A percentile compares a stretch with the other conserved stretches of the same genome.
Evolutionary conservation across 2,113 vertebrate genomes (phyloP).

Genomic region (Petroica traversi): DNA sequence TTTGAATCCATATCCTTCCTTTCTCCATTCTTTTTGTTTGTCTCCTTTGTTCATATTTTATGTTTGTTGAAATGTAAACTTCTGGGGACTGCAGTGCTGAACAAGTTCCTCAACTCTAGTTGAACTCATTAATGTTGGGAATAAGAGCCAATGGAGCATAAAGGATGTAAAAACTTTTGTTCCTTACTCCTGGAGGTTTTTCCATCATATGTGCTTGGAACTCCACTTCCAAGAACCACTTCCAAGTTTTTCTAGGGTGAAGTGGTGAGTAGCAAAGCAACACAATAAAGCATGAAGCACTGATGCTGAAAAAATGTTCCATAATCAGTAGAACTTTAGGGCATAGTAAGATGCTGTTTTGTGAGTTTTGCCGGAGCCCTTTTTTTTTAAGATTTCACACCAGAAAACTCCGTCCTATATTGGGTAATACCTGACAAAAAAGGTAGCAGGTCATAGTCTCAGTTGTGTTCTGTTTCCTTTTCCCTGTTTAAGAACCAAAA

Average conservation of each 20-base stretch:
- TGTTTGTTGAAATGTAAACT: slow-evolving; percentile 63
- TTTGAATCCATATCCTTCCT: slow-evolving; percentile 61
- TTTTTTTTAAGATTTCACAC: neutral
- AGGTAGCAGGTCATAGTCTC: neutral
- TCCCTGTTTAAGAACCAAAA: neutral
- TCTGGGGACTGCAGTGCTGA: slow-evolving; percentile 13
- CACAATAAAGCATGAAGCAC: neutral
- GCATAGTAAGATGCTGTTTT: neutral
- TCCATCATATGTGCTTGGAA: neutral
- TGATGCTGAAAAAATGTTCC: neutral
- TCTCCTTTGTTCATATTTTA: slow-evolving; percentile 51
- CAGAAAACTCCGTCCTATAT: neutral
- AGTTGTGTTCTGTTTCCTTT: neutral
- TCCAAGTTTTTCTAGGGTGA: neutral
- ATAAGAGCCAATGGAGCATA: neutral
- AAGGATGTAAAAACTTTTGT: neutral
- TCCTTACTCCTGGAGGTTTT: neutral
- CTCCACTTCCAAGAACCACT: neutral
- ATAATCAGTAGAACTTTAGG: neutral
- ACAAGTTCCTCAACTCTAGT: slow-evolving; percentile 37
- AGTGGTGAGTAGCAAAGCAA: neutral
- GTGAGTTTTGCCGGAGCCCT: neutral
- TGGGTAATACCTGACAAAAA: neutral
- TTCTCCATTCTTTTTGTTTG: slow-evolving; percentile 53
- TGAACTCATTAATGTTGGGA: slow-evolving; percentile 48